phyloP scores from a whole-genome alignment of 53 echinoderm and acorn worm species.

The Actinopyga echinites region DNA sequence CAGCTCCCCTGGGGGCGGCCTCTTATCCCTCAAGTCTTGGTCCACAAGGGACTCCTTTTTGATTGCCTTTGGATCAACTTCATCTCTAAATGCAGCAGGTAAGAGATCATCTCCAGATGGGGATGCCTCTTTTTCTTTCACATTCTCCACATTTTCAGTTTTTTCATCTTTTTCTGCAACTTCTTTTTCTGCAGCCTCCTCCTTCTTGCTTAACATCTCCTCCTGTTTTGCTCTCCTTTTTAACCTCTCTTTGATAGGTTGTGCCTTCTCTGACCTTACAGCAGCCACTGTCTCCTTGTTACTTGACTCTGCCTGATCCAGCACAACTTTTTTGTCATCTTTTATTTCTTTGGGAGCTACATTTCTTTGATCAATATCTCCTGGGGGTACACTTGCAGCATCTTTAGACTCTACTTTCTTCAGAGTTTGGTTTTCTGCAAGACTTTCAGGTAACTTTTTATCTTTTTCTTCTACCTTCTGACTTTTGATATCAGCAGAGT shows the following conservation, averaged over 20 bases:
- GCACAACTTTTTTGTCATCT: neutral
- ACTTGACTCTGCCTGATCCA: constrained; percentile 3
- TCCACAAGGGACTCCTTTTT: constrained; percentile 9
- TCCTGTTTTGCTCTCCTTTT: constrained; percentile 37
- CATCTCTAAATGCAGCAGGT: constrained; percentile 70
- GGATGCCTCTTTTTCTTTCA: neutral
- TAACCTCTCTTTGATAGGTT: constrained; percentile 10
- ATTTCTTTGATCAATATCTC: neutral
- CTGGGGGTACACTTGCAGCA: neutral
- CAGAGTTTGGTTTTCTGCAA: neutral
- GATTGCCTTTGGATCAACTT: constrained; percentile 38
- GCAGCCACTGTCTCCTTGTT: neutral
- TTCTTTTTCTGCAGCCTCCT: constrained; percentile 3
- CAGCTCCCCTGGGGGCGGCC: neutral
- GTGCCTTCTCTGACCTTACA: neutral
- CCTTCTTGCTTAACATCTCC: constrained; percentile 37
- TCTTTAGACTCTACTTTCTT: neutral
- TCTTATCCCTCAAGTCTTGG: constrained; percentile 33
- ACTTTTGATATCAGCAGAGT: neutral
- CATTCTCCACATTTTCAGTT: neutral
- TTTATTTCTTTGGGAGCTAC: neutral
- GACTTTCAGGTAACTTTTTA: no score
- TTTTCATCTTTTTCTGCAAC: neutral
- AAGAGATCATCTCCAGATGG: constrained; percentile 52
- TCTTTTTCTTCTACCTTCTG: neutral